A percentile compares a stretch with the other conserved stretches of the same genome.
Conservation (phyloP, 2,113 vertebrate genomes). For the Dermatemys mawii region DNA sequence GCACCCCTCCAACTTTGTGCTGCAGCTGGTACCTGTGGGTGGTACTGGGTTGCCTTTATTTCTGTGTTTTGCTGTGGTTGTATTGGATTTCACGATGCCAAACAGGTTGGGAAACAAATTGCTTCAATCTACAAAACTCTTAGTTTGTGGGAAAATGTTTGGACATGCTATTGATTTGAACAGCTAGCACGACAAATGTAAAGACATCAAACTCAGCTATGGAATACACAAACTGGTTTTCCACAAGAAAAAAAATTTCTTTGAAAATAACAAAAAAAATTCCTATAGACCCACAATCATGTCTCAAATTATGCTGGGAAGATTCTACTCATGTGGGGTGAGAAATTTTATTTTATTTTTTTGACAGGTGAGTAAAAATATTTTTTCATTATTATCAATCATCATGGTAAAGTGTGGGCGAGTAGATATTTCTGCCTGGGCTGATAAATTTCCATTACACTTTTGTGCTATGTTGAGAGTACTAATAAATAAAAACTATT, state of each 20-base stretch:
- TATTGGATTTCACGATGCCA: not conserved
- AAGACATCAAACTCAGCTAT: not conserved
- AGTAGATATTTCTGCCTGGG: conserved; percentile 59
- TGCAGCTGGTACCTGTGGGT: conserved; percentile 32
- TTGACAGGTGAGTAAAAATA: conserved; percentile 55
- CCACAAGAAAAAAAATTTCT: not conserved
- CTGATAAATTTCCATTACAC: conserved; percentile 69
- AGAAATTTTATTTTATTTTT: not conserved
- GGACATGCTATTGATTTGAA: not conserved
- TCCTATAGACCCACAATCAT: not conserved
- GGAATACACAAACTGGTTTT: not conserved
- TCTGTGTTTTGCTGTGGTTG: not conserved
- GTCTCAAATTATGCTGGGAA: not conserved
- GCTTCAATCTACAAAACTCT: not conserved
- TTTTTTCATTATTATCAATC: conserved; percentile 72
- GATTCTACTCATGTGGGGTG: conserved; percentile 5
- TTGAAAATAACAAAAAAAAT: not conserved
- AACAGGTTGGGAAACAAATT: not conserved
- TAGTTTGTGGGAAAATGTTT: not conserved
- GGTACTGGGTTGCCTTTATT: conserved; percentile 25
- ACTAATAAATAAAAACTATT: conserved; percentile 73
- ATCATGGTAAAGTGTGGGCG: conserved; percentile 21
- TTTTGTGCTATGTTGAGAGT: conserved; percentile 66
- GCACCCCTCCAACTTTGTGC: not conserved
- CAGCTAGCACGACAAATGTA: not conserved